Percentiles rank a stretch among this genome's conserved stretches.
Evolutionary conservation across 2,113 vertebrate species (phyloP).

Genomic region (Rallus limicola): DNA sequence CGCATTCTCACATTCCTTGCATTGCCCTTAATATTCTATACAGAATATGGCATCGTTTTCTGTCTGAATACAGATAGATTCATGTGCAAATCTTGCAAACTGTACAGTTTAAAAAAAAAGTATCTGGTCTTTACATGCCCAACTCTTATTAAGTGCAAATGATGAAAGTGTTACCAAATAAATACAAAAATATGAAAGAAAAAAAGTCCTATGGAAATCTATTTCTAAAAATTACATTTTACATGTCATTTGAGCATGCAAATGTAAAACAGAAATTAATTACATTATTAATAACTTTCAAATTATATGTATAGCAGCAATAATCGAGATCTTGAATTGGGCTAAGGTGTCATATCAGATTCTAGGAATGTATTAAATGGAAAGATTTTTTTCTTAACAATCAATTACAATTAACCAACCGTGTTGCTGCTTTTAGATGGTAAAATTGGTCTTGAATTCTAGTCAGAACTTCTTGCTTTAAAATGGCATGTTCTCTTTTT

Average conservation of each 20-base stretch:
- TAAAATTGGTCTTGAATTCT: neutral
- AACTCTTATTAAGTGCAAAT: neutral
- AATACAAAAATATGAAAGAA: neutral
- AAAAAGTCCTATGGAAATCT: neutral
- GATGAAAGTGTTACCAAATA: conserved; percentile 13
- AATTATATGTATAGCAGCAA: neutral
- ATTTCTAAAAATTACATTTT: neutral
- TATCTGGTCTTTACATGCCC: neutral
- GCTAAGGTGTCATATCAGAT: neutral
- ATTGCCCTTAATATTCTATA: conserved; percentile 41
- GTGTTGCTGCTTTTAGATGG: accelerated
- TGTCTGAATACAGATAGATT: conserved; percentile 17
- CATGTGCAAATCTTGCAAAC: neutral
- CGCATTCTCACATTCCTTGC: neutral
- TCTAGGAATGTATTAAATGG: accelerated
- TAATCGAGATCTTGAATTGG: neutral
- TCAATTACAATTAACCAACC: neutral
- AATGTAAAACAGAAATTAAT: neutral
- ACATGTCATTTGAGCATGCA: neutral
- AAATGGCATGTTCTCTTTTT: neutral
- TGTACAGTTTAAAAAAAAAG: neutral
- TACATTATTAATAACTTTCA: neutral
- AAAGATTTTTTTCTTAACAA: neutral
- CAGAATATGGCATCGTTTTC: neutral
- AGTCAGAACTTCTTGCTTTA: neutral